These are phyloP conservation scores for Choloepus hoffmanni DNA, from an alignment of 2,113 vertebrate species.

Conservation along the genomic window DNA sequence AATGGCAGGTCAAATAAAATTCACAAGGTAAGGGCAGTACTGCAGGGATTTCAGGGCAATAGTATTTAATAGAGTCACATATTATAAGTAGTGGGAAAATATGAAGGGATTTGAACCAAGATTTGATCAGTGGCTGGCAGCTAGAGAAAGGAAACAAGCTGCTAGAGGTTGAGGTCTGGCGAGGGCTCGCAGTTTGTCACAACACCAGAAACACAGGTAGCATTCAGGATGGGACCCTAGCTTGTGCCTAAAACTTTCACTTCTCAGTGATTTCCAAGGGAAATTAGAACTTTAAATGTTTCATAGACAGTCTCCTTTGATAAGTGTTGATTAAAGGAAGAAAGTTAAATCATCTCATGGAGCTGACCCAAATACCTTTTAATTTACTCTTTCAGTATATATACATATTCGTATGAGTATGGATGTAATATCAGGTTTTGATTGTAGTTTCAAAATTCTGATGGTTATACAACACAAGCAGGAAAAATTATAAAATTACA, in stretches of 20 bases:
- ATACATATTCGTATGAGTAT: neutral
- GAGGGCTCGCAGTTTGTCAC: neutral
- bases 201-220: neutral
- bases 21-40: neutral
- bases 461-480: neutral
- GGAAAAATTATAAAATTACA: neutral
- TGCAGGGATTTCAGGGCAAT: neutral
- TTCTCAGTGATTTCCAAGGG: neutral
- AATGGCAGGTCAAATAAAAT: neutral
- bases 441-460: slow-evolving; percentile 55
- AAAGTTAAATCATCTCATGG: neutral
- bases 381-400: neutral
- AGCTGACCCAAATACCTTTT: neutral
- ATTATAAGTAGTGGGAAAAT: neutral
- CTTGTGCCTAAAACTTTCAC: neutral
- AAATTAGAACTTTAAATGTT: neutral
- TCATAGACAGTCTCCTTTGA: neutral
- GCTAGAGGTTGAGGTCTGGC: neutral
- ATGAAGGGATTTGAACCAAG: neutral
- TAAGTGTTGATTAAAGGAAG: slow-evolving; percentile 15
- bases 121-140: neutral
- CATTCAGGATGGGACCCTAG: no score
- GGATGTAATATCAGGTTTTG: slow-evolving; percentile 10
- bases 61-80: neutral
- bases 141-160: neutral